phyloP scores from a whole-genome alignment of 2,888 invertebrate species.

The Spodoptera exigua region DNA sequence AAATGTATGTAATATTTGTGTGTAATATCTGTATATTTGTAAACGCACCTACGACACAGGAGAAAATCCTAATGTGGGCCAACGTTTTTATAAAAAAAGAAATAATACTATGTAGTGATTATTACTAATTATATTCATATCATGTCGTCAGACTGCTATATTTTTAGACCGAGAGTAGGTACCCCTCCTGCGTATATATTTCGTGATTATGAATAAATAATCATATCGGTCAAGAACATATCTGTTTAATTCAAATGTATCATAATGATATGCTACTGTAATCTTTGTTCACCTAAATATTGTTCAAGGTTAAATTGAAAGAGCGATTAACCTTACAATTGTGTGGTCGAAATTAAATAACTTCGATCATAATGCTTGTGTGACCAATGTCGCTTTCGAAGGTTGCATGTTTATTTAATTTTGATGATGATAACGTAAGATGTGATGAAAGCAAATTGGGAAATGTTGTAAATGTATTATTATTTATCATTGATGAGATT shows the following conservation, averaged over 20 bases:
- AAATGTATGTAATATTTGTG: no score
- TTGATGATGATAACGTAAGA: slow-evolving; percentile 9
- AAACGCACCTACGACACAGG: no score
- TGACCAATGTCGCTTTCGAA: slow-evolving; percentile 28
- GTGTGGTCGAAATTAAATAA: slow-evolving; percentile 37
- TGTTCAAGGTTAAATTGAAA: slow-evolving; percentile 46
- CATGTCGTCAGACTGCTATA: neutral
- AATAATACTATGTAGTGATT: no score
- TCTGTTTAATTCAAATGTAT: slow-evolving; percentile 44
- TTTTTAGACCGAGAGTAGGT: slow-evolving; percentile 1
- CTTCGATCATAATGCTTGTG: slow-evolving; percentile 12
- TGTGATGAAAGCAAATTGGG: slow-evolving; percentile 13
- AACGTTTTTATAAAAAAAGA: no score
- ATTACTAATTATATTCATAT: neutral
- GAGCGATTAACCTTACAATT: slow-evolving; percentile 45
- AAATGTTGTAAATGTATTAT: slow-evolving; percentile 4
- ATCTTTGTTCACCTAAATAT: slow-evolving; percentile 47
- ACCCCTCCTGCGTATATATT: slow-evolving; percentile 29
- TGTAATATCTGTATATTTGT: no score
- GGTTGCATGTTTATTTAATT: slow-evolving; percentile 30
- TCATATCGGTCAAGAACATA: slow-evolving; percentile 53
- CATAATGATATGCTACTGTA: slow-evolving; percentile 44
- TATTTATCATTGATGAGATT: no score
- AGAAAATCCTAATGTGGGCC: no score
- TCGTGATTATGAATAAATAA: slow-evolving; percentile 39